Evolutionary conservation across 92 coral and sea anemone species (phyloP).

Genomic region (Heliopora coerulea): DNA sequence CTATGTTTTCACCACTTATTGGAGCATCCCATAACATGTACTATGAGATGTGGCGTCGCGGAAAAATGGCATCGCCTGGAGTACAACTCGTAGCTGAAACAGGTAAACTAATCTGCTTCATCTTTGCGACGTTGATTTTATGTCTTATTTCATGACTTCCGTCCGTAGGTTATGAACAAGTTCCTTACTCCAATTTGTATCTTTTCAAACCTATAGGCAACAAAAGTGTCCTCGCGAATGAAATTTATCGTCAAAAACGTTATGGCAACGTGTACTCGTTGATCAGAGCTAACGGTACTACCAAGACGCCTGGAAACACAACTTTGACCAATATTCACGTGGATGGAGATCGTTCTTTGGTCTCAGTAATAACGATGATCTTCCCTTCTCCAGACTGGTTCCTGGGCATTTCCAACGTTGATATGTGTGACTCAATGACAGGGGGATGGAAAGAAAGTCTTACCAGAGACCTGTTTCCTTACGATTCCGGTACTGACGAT

Average conservation of each 20-base stretch:
- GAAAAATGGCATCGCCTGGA: constrained; percentile 48
- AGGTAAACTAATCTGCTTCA: too few relatives aligned
- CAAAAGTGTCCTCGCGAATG: background rate
- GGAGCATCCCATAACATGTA: constrained; percentile 57
- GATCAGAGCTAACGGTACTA: background rate
- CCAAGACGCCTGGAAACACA: background rate
- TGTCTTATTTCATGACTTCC: too few relatives aligned
- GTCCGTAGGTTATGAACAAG: too few relatives aligned
- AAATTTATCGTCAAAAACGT: background rate
- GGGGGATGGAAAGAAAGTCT: constrained; percentile 15
- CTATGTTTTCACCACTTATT: constrained; percentile 56
- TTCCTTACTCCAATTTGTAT: too few relatives aligned
- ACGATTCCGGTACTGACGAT: constrained; percentile 21
- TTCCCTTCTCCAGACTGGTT: background rate
- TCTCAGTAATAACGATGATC: background rate
- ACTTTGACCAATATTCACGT: background rate
- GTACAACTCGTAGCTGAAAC: constrained; percentile 56
- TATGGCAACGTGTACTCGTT: background rate
- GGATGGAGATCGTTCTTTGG: background rate
- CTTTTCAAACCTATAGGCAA: background rate
- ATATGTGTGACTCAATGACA: background rate
- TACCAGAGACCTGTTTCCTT: background rate
- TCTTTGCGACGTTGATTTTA: too few relatives aligned
- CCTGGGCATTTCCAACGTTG: background rate
- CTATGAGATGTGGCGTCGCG: constrained; percentile 57